Base-by-base conservation (phyloP, 2,797 vertebrate species). In the Moxostoma hubbsi region DNA sequence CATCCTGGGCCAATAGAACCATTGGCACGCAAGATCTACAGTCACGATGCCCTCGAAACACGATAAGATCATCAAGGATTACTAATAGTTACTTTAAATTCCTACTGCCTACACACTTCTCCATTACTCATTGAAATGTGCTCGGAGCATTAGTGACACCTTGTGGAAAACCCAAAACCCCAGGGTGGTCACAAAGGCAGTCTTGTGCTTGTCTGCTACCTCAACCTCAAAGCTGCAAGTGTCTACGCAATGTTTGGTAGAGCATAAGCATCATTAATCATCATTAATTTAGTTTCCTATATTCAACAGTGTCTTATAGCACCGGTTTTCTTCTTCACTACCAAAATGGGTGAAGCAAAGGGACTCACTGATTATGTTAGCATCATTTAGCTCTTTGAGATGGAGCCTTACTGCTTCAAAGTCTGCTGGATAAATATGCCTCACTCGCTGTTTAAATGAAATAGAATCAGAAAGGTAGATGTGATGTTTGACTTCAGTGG, bases 311-410 rank as follows among this genome's bases (percentile, higher is more conserved):
- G 53, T 1, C 53, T n/a, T 12, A 58, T 45, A 9, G 2, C 2
- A 45, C 53, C 36, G 3, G 45, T 46, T 8, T 71, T 71, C 15
- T 57, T 71, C 36, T 71, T 70, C 13, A 57, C 36, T 36, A 36
- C 36, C 2, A 36, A 70, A 2, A 82, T 45, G 0, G 64, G 81
- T 4, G 81, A 82, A n/a, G 70, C 50, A 10, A 79, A 83, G 1
- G 77, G 64, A 8, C 75, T 77, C 15, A 75, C 70, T 6, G 76
- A 82, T 77, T 12, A 77, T 68, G 7, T 69, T 69, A 12, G 55
- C 63, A 6, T 71, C 51, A 8, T 51, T 6, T 7, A 82, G 59
- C n/a, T 79, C 63, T 57, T 79, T 36, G 36, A 36, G 36, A 36
- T 36, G 3, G 36, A 36, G 36, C 36, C 36, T 36, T 5, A 36